Evolutionary conservation across 2,113 vertebrate species (phyloP).

Genomic region (Anolis carolinensis): DNA sequence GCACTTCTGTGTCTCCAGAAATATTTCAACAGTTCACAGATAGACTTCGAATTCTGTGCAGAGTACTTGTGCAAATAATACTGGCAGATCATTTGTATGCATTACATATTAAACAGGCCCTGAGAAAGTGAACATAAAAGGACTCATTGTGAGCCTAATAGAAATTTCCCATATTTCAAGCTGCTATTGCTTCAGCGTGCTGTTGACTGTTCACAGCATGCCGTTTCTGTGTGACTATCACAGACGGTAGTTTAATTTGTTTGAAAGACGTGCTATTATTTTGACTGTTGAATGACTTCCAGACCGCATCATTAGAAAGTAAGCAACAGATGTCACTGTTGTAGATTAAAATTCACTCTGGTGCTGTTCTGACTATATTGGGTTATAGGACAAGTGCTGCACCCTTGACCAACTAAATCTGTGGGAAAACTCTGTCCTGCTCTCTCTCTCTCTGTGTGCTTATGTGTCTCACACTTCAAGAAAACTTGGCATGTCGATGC

Average conservation of each 20-base stretch:
- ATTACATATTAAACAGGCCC: neutral
- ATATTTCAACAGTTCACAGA: neutral
- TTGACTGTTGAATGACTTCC: constrained; percentile 49
- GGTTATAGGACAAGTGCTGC: constrained; percentile 51
- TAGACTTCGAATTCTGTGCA: neutral
- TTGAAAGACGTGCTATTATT: neutral
- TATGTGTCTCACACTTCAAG: neutral
- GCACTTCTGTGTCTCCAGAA: neutral
- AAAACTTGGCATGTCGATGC: neutral
- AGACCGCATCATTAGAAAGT: constrained; percentile 67
- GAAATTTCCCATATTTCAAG: neutral
- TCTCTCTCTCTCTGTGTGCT: neutral
- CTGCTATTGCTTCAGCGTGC: neutral
- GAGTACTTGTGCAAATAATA: neutral
- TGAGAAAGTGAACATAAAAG: constrained; percentile 1
- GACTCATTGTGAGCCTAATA: neutral
- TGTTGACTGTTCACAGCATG: neutral
- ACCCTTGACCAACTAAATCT: constrained; percentile 13
- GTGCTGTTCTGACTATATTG: constrained; percentile 44
- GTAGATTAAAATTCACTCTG: constrained; percentile 62
- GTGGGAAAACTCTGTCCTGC: neutral
- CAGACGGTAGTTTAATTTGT: neutral
- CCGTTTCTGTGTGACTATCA: neutral
- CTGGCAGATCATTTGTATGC: rapidly evolving
- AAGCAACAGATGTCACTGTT: constrained; percentile 59